These are phyloP conservation scores for Biston betularia DNA, from an alignment of 2,888 invertebrate species.

Conservation along the genomic window DNA sequence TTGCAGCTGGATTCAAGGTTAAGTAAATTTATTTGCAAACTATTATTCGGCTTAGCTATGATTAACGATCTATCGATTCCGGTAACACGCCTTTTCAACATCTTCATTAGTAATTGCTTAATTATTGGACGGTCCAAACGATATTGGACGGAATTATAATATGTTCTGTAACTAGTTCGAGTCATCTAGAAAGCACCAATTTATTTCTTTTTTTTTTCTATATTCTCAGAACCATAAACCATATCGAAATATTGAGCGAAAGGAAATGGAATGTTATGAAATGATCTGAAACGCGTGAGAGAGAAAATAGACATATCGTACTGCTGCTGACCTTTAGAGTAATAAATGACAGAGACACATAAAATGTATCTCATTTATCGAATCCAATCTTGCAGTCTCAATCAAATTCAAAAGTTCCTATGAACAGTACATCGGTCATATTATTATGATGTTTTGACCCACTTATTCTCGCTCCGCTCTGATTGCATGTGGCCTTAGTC, in stretches of 20 bases:
- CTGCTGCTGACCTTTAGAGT: neutral
- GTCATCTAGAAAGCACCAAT: neutral
- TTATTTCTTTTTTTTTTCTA: neutral
- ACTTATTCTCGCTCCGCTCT: slow-evolving; percentile 51
- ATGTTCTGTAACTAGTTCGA: slow-evolving; percentile 6
- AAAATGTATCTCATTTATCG: slow-evolving; percentile 14
- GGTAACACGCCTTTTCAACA: slow-evolving; percentile 23
- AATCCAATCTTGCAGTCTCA: slow-evolving; percentile 25
- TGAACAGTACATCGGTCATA: slow-evolving; percentile 42
- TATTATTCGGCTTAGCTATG: slow-evolving; percentile 2
- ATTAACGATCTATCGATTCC: slow-evolving; percentile 3
- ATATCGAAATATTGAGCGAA: neutral
- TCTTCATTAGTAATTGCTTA: slow-evolving; percentile 11
- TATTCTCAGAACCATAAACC: neutral
- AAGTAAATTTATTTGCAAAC: slow-evolving; percentile 19
- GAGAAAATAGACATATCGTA: slow-evolving; percentile 8
- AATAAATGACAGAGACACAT: slow-evolving; percentile 6
- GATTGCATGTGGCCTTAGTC: slow-evolving; percentile 42
- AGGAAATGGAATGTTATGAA: slow-evolving; percentile 6
- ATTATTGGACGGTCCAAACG: slow-evolving; percentile 5
- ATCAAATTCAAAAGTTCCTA: slow-evolving; percentile 40
- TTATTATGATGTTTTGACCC: slow-evolving; percentile 52
- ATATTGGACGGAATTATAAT: slow-evolving; percentile 2
- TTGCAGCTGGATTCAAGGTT: slow-evolving; percentile 13
- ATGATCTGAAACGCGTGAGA: slow-evolving; percentile 5